Conservation (phyloP, 2,888 invertebrate species). For the Flabesymbios commensalis region DNA sequence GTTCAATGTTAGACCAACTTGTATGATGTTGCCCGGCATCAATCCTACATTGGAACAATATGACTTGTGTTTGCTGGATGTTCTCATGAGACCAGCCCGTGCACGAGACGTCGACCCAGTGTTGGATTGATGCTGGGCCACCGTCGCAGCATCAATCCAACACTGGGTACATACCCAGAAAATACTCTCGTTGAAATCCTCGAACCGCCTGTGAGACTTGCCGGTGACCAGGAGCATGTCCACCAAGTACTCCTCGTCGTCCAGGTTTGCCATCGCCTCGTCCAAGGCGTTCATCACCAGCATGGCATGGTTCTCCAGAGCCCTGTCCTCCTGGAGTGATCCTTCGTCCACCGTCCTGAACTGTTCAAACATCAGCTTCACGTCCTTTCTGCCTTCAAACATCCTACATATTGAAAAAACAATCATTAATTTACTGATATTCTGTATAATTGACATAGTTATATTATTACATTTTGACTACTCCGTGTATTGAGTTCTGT, state of each 20-base stretch:
- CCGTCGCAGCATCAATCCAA: no score
- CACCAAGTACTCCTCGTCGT: slow-evolving; percentile 82
- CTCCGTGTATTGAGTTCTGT: no score
- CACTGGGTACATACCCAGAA: slow-evolving; percentile 81
- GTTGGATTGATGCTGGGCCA: no score
- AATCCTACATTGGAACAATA: no score
- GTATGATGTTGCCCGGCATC: no score
- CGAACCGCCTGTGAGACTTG: slow-evolving; percentile 80
- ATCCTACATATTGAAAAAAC: slow-evolving; percentile 73
- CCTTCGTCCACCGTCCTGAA: slow-evolving; percentile 80
- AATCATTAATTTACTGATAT: no score
- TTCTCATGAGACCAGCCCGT: no score
- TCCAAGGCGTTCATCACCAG: slow-evolving; percentile 84
- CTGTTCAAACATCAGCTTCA: slow-evolving; percentile 67
- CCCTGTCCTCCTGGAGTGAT: slow-evolving; percentile 78
- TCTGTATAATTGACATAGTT: no score
- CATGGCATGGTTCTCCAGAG: slow-evolving; percentile 82
- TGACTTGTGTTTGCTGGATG: no score
- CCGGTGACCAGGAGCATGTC: slow-evolving; percentile 82
- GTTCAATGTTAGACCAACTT: no score
- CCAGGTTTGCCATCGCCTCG: slow-evolving; percentile 83
- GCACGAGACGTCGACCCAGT: no score
- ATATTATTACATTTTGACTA: no score
- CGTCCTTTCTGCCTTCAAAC: slow-evolving; percentile 82
- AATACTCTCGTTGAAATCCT: slow-evolving; percentile 82